phyloP scores from a whole-genome alignment of 2,113 vertebrate genomes.

The Melospiza georgiana region DNA sequence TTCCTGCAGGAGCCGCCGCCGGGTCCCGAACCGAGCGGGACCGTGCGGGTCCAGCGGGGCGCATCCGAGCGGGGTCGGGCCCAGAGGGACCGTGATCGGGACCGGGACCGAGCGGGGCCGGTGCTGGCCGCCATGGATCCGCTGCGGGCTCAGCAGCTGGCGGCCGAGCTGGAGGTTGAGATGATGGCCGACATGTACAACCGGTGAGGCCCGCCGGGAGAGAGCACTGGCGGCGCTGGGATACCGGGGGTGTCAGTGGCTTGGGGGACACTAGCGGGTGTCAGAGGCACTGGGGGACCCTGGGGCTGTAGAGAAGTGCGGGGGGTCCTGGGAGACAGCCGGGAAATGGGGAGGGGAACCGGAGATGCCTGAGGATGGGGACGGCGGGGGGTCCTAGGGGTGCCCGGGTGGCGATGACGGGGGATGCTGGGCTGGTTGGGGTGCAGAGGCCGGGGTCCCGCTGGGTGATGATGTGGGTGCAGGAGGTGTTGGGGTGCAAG shows the following conservation, averaged over 20 bases:
- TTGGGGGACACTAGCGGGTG: not conserved
- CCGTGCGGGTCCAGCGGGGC: not conserved
- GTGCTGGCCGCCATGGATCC: constrained; percentile 84
- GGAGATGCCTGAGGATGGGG: not conserved
- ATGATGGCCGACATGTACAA: constrained; percentile 99
- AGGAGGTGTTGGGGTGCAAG: not conserved
- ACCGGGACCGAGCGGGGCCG: not conserved
- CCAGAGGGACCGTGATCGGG: not conserved
- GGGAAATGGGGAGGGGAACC: not conserved
- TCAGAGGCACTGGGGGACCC: not conserved
- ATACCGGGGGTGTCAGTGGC: not conserved
- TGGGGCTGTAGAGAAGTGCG: not conserved
- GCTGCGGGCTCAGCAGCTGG: constrained; percentile 91
- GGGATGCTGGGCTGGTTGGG: no score
- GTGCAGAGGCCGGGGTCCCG: no score
- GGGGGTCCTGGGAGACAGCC: not conserved
- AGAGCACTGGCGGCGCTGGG: not conserved
- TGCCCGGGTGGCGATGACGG: not conserved
- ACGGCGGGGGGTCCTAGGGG: no score
- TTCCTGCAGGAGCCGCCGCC: not conserved
- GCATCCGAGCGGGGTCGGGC: not conserved
- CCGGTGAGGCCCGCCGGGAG: constrained; percentile 73
- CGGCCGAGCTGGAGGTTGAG: constrained; percentile 95
- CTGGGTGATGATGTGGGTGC: no score
- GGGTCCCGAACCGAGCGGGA: not conserved